Percentiles rank a stretch among this genome's conserved stretches.
phyloP scores from a whole-genome alignment of 2,113 vertebrate species.

The Atlantisia rogersi region DNA sequence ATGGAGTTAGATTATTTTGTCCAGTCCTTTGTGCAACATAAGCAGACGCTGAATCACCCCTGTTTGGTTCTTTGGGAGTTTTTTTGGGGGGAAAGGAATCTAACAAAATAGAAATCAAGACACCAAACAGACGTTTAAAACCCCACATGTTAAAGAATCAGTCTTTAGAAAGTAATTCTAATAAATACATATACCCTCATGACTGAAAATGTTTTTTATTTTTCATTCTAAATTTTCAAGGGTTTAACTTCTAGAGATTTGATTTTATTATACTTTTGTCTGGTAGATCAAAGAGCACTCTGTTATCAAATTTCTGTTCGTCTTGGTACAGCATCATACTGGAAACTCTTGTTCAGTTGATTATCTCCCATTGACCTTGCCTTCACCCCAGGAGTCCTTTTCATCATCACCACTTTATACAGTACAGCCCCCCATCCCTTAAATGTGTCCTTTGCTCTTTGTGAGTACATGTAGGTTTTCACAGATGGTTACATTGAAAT shows the following conservation, averaged over 20 bases:
- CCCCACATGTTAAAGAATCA: background rate
- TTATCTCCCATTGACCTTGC: background rate
- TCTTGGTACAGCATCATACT: background rate
- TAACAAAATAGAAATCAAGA: background rate
- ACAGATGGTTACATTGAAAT: background rate
- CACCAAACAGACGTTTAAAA: background rate
- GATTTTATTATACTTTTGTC: background rate
- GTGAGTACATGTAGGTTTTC: background rate
- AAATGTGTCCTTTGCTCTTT: background rate
- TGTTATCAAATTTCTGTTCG: background rate
- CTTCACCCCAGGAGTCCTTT: background rate
- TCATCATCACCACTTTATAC: background rate
- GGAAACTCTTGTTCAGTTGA: slow-evolving; percentile 20
- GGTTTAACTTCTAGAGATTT: background rate
- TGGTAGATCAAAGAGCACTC: background rate
- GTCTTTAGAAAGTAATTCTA: background rate
- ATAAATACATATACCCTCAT: background rate
- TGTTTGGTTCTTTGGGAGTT: background rate
- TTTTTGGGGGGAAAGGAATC: rapidly evolving
- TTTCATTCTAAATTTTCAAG: background rate
- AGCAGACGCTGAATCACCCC: rapidly evolving
- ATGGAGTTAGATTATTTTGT: background rate
- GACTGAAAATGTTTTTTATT: background rate
- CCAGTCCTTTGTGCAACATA: background rate
- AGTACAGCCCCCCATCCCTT: background rate